A percentile compares a stretch with the other conserved stretches of the same genome.
phyloP scores from a whole-genome alignment of 2,113 vertebrate species.

The Coryphaenoides rupestris region DNA sequence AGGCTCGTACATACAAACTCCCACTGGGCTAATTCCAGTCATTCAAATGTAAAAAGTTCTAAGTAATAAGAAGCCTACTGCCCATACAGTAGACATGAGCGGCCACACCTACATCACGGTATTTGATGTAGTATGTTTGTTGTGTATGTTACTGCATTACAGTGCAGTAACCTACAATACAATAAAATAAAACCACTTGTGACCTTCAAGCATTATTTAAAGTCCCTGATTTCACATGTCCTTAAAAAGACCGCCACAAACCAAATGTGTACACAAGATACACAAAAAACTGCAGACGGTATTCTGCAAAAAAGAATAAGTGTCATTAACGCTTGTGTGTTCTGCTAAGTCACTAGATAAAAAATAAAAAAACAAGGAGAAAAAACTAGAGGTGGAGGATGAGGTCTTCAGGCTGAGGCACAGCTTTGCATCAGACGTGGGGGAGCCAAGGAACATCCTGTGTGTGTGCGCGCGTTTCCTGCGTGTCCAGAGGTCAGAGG shows the following conservation, averaged over 20 bases:
- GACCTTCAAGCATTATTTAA: constrained; percentile 47
- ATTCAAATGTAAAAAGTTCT: constrained; percentile 23
- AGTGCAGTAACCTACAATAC: constrained; percentile 29
- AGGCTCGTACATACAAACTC: constrained; percentile 14
- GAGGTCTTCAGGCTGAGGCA: constrained; percentile 28
- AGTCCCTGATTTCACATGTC: constrained; percentile 73
- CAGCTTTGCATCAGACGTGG: constrained; percentile 24
- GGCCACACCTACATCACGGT: constrained; percentile 29
- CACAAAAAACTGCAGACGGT: constrained; percentile 37
- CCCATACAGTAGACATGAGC: constrained; percentile 28
- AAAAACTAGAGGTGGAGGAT: constrained; percentile 27
- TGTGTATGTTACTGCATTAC: constrained; percentile 47
- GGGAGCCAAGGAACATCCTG: constrained; percentile 14
- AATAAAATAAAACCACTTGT: constrained; percentile 34
- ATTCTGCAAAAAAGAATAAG: constrained; percentile 49
- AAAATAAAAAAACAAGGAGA: constrained; percentile 43
- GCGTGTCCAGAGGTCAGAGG: not conserved
- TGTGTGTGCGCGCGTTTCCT: constrained; percentile 11
- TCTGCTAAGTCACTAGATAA: constrained; percentile 42
- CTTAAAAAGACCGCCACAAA: constrained; percentile 46
- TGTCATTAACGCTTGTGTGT: constrained; percentile 30
- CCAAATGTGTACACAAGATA: constrained; percentile 41
- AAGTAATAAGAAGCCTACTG: constrained; percentile 16
- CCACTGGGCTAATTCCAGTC: constrained; percentile 1
- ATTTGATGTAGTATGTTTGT: no score